Evolutionary conservation across 2,797 vertebrate genomes (phyloP), one percentile per base, ranked within the genome.

Genomic region (Anableps anableps): DNA sequence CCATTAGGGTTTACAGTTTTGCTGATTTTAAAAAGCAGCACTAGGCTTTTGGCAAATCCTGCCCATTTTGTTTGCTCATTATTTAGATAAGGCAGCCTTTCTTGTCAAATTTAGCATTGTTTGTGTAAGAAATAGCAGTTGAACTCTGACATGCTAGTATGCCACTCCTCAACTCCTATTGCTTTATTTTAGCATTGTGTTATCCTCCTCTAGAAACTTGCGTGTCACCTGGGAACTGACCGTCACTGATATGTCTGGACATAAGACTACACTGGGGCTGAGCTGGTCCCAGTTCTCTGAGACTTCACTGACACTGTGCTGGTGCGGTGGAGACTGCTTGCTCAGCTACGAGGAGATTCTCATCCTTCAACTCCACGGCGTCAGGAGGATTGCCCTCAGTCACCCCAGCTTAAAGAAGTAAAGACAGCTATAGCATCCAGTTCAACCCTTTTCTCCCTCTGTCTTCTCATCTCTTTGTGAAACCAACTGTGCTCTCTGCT

Each of bases 151-250:
- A 45, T n/a, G 23, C 3, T 23, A 38, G 31, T 19, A 4, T 6
- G n/a, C 8, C 23, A 11, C 19, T 19, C 10, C 34, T 14, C 29
- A 71, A n/a, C 60, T 53, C 53, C 3, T 53, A 10, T 21, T 38
- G 55, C 19, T 75, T 10, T 47, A n/a, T 72, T 50, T 83, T 48
- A 72, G 17, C 53, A 66, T 50, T 78, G 72, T 58, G 53, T 75
- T 29, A 19, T 55, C 47, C 74, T 62, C 36, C 80, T 87, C 34
- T 75, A 97, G 96, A 83, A 89, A 90, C 70, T 70, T 93, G 66
- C 17, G 60, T 0, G 55, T 96, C 75, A 93, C 88, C 60, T 99
- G 97, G 97, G 91, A 96, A 86, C 93, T 99, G 89, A 94, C 95
- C 10, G 80, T 97, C 72, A 94, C 85, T 62, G 96, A 95, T 72